phyloP scores from a whole-genome alignment of 2,888 invertebrate genomes.

The Crioceris asparagi region DNA sequence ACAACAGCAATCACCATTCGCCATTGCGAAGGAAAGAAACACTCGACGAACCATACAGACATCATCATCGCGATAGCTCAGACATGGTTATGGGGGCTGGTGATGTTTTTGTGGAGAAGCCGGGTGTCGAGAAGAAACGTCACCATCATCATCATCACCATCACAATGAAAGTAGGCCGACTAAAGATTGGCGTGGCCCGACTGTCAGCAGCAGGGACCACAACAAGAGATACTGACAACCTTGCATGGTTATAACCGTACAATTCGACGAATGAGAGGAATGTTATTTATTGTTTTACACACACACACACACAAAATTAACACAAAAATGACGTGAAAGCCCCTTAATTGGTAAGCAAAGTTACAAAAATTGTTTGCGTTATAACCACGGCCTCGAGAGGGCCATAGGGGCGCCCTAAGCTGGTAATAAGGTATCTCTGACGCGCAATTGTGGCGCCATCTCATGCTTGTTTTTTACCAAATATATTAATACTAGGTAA shows the following conservation, averaged over 20 bases:
- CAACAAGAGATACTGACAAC: slow-evolving; percentile 42
- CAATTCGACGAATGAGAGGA: slow-evolving; percentile 27
- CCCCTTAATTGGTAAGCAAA: too few species aligned
- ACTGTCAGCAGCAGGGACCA: slow-evolving; percentile 35
- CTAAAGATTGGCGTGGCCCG: slow-evolving; percentile 48
- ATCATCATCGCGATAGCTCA: slow-evolving; percentile 51
- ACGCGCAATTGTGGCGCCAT: too few species aligned
- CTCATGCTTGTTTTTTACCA: too few species aligned
- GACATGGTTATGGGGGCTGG: slow-evolving; percentile 64
- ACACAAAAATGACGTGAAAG: too few species aligned
- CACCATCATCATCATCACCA: slow-evolving; percentile 72
- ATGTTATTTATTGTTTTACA: neutral
- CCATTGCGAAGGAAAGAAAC: slow-evolving; percentile 60
- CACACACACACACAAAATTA: too few species aligned
- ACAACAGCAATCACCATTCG: slow-evolving; percentile 43
- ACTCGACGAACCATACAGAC: slow-evolving; percentile 51
- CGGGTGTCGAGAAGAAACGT: slow-evolving; percentile 48
- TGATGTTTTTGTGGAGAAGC: slow-evolving; percentile 38
- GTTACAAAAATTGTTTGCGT: too few species aligned
- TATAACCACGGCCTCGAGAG: too few species aligned
- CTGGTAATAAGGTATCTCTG: too few species aligned
- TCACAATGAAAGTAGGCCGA: slow-evolving; percentile 50
- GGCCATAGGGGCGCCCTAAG: too few species aligned
- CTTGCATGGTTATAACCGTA: slow-evolving; percentile 35
- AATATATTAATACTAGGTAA: too few species aligned